Base-by-base conservation (phyloP, 2,797 vertebrate species). In the Syngnathus acus region DNA sequence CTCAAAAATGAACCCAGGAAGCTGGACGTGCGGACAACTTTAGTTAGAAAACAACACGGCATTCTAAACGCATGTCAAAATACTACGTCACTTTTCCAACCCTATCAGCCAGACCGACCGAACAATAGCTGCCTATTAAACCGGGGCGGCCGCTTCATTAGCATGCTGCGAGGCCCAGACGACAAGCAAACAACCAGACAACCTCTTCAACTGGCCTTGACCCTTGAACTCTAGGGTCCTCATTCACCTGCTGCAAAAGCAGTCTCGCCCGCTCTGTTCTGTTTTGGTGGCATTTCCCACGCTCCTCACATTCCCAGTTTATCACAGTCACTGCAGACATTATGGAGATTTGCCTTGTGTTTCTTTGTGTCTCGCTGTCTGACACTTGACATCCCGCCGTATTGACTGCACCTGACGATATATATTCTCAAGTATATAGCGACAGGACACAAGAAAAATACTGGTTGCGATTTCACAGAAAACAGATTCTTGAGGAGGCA, bases 221-320 rank as follows among this genome's bases (percentile, higher is more conserved):
- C 91, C 92, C 90, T 80, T 92, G 93, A 92, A 89, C 92, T 89
- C 82, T 75, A 78, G 85, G 90, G 70, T 88, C 82, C 86, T 81
- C 79, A 81, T 88, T 90, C 90, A 89, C 92, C 90, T 86, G 88
- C 89, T 88, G 68, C 80, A 21, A 53, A 79, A 74, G 82, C 77
- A 23, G 88, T 89, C 89, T 91, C 78, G 85, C 51, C 79, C 17
- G 16, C 17, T 26, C 39, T 71, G 67, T 65, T 86, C 85, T 89
- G 39, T 84, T 85, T 76, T 75, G 54, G 59, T 59, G 42, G 72
- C 76, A 75, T 90, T 57, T 91, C 90, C 86, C 89, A 92, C 90
- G 88, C 81, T 89, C 5, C 66, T 70, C 65, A 71, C 60, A 68
- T 79, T 77, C 78, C 53, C 73, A 38, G 73, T 75, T 69, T 83